A percentile compares a stretch with the other conserved stretches of the same genome.
These are phyloP conservation scores for Homarus gammarus DNA, from an alignment of 2,888 invertebrate species.

Conservation along the genomic window DNA sequence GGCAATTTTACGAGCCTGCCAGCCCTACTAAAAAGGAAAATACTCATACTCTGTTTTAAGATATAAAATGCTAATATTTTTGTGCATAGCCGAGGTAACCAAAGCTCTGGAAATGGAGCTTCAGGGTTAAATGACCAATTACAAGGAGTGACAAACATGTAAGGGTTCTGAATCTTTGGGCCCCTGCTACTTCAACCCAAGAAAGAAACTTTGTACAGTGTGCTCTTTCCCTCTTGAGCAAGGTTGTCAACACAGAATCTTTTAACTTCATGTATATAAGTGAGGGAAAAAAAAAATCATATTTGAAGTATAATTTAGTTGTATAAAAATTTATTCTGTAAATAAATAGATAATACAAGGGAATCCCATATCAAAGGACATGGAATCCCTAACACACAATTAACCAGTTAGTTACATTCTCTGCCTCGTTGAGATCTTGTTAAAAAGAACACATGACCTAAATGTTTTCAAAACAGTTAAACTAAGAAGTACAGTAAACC, in stretches of 20 bases:
- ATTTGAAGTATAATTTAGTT: background rate
- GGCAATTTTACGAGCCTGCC: too few relatives aligned
- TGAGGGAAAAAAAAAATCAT: background rate
- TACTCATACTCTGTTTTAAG: too few relatives aligned
- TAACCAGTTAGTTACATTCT: background rate
- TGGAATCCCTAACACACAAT: background rate
- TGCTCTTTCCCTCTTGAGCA: background rate
- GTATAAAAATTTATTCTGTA: constrained; percentile 16
- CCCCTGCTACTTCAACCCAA: too few relatives aligned
- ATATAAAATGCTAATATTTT: too few relatives aligned
- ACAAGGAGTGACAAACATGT: too few relatives aligned
- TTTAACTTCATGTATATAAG: background rate
- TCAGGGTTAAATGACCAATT: too few relatives aligned
- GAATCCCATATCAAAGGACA: background rate
- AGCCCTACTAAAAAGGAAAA: too few relatives aligned
- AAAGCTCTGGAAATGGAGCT: too few relatives aligned
- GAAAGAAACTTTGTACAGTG: too few relatives aligned
- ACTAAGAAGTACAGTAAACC: too few relatives aligned
- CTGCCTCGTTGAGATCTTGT: background rate
- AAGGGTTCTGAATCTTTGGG: too few relatives aligned
- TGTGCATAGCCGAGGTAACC: too few relatives aligned
- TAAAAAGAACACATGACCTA: background rate
- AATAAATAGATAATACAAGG: constrained; percentile 4
- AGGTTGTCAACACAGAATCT: background rate
- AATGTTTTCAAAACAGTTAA: background rate